Base-by-base conservation (phyloP, 1,140 invertebrate genomes). In the Drosophila kohkoa region DNA sequence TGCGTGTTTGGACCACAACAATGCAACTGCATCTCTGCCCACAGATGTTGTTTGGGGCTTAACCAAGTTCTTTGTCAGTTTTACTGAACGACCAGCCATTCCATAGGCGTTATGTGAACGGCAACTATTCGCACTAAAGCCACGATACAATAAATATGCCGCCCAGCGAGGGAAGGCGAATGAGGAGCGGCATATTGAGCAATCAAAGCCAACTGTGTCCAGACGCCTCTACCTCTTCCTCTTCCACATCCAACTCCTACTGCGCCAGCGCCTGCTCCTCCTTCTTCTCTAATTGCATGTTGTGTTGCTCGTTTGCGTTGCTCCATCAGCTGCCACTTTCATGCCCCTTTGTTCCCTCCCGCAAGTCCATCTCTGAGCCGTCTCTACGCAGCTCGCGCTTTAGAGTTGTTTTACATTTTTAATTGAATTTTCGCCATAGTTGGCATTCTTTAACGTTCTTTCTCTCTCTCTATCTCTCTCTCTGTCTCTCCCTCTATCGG, bases 381-480 rank as follows among this genome's bases (percentile, higher is more conserved):
- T 28, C 54, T 59, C 48, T 62, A 30, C 75, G 70, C 70, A 45
- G 63, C 57, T 68, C 71, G 55, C 85, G 77, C 85, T 85, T 88
- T 88, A 58, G 77, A 89, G 85, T 88, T 88, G 85, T 88, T 88
- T 89, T 89, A 85, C 85, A 88, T 88, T 89, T 88, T 85, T 88
- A 88, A 88, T 88, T 88, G 85, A 88, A 88, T 88, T 89, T 87
- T 83, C 81, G 78, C 85, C 74, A 83, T 89, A 89, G 85, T 89
- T 88, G 82, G 83, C 80, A 89, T 87, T 87, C 83, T 85, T 81
- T 55, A 65, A 35, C 74, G 43, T 46, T 75, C 46, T 54, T 38
- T 41, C 11, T 41, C 57, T 48, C 46, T 54, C 30, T 41, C 11
- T 58, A 41, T 43, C 49, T 11, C 10, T 15, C 60, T 52, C 54